These are phyloP conservation scores for Physella acuta DNA, from an alignment of 1,140 invertebrate genomes.

Conservation along the genomic window DNA sequence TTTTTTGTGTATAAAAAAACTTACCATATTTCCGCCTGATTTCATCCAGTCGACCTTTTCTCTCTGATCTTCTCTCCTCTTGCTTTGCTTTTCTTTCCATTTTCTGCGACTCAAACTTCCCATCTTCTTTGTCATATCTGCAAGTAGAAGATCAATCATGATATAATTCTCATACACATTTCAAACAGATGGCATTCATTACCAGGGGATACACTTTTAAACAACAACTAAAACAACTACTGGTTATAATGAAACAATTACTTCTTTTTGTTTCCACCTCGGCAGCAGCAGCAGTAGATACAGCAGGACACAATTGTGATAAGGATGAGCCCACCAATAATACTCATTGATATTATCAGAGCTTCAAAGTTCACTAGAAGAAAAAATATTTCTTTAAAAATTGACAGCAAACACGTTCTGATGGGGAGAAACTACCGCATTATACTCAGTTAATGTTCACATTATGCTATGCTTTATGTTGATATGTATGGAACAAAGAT, in stretches of 20 bases:
- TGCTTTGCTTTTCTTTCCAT: slow-evolving; percentile 40
- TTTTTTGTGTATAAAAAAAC: slow-evolving; percentile 12
- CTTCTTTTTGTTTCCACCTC: slow-evolving; percentile 39
- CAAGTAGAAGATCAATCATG: no score
- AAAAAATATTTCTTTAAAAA: no score
- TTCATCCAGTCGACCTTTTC: slow-evolving; percentile 46
- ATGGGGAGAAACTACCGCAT: no score
- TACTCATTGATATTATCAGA: slow-evolving; percentile 43
- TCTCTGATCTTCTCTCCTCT: slow-evolving; percentile 42
- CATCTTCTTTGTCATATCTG: slow-evolving; percentile 47
- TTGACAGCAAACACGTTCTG: no score
- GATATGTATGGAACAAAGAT: no score
- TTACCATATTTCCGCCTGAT: slow-evolving; percentile 52
- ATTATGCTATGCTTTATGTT: no score
- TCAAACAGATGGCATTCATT: not conserved
- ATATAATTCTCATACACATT: not conserved
- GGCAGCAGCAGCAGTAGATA: slow-evolving; percentile 48
- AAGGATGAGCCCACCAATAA: slow-evolving; percentile 43
- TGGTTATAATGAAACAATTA: slow-evolving; percentile 27
- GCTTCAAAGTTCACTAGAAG: slow-evolving; percentile 52
- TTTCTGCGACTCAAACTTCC: slow-evolving; percentile 42
- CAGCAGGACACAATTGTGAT: slow-evolving; percentile 37
- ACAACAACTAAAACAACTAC: not conserved
- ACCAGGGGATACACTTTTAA: not conserved
- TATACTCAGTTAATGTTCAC: no score